These are phyloP conservation scores for Theodoxus fluviatilis DNA, from an alignment of 2,888 invertebrate species.

Conservation along the genomic window DNA sequence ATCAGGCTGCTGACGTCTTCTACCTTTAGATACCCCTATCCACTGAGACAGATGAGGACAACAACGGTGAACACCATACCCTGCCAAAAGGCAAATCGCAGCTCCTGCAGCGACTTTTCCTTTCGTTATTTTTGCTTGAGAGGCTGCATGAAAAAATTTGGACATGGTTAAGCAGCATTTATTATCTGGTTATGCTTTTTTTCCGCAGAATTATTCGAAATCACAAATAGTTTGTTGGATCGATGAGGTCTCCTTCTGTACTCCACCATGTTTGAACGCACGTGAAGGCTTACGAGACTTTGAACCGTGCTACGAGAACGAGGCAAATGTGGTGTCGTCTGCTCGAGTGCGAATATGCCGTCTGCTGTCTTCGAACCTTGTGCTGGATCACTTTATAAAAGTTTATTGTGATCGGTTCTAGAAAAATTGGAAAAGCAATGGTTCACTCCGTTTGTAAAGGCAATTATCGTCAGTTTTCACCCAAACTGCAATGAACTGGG, in stretches of 20 bases:
- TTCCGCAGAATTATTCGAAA: no score
- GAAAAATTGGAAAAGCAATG: not conserved
- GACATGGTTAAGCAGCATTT: no score
- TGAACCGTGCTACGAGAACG: not conserved
- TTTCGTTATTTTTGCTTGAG: conserved; percentile 34
- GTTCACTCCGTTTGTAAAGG: no score
- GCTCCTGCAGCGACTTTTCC: conserved; percentile 50
- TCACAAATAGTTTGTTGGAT: no score
- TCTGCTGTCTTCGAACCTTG: conserved; percentile 10
- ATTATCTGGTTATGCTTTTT: no score
- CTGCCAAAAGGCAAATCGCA: conserved; percentile 48
- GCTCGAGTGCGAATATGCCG: not conserved
- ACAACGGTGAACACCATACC: conserved; percentile 49
- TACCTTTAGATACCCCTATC: no score
- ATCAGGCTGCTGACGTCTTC: conserved; percentile 10
- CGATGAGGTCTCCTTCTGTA: not conserved
- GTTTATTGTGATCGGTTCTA: conserved; percentile 16
- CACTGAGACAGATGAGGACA: conserved; percentile 43
- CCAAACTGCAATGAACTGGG: conserved; percentile 49
- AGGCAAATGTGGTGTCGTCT: conserved; percentile 21
- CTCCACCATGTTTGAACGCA: conserved; percentile 24
- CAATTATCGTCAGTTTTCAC: not conserved
- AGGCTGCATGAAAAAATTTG: conserved; percentile 40
- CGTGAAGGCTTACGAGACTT: conserved; percentile 23
- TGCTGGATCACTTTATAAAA: no score